These are phyloP conservation scores for Sebastes vulpes DNA, from an alignment of 2,797 vertebrate species.

Conservation along the genomic window DNA sequence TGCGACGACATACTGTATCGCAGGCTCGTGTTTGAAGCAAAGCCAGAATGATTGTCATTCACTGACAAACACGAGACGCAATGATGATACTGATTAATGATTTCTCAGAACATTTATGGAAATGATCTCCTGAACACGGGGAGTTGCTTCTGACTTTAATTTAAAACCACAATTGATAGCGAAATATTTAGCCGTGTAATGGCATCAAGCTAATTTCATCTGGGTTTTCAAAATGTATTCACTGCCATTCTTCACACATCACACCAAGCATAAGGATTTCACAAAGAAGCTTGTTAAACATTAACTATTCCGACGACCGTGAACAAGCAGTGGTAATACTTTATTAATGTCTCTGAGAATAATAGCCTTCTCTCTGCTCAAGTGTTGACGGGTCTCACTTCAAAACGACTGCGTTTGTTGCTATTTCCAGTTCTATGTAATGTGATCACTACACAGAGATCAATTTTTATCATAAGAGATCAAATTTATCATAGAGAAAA, in stretches of 20 bases:
- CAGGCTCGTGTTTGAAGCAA: slow-evolving; percentile 67
- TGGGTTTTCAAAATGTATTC: slow-evolving; percentile 46
- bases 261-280: slow-evolving; percentile 37
- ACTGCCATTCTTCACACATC: slow-evolving; percentile 49
- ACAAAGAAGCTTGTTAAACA: slow-evolving; percentile 57
- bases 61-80: slow-evolving; percentile 73
- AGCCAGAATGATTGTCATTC: slow-evolving; percentile 75
- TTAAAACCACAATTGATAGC: slow-evolving; percentile 62
- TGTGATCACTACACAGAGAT: slow-evolving; percentile 8
- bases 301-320: slow-evolving; percentile 44
- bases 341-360: slow-evolving; percentile 53
- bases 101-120: slow-evolving; percentile 64
- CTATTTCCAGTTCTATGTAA: slow-evolving; percentile 9
- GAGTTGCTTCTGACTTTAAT: slow-evolving; percentile 64
- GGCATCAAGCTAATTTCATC: slow-evolving; percentile 36
- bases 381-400: slow-evolving; percentile 42
- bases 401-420: slow-evolving; percentile 8
- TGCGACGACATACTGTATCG: slow-evolving; percentile 67
- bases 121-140: slow-evolving; percentile 52
- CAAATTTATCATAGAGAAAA: slow-evolving; percentile 1
- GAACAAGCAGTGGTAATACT: slow-evolving; percentile 56
- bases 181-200: slow-evolving; percentile 47
- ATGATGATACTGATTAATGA: slow-evolving; percentile 81
- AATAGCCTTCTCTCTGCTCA: slow-evolving; percentile 18
- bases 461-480: slow-evolving; percentile 18